Conservation (phyloP, 2,797 vertebrate species). For the Australoheros facetus region DNA sequence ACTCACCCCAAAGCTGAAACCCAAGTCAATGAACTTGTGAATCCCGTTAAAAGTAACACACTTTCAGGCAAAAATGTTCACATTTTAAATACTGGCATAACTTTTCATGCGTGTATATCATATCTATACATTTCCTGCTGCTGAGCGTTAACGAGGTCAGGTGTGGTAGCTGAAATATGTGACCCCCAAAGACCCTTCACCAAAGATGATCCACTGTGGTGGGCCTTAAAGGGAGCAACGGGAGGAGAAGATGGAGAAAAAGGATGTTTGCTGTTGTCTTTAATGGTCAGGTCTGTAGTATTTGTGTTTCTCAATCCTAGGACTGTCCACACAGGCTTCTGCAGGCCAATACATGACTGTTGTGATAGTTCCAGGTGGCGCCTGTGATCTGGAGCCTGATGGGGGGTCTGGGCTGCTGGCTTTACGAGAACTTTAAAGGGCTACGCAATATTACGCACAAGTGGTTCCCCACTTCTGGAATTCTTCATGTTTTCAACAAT, state of each 20-base stretch:
- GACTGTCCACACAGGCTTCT: background rate
- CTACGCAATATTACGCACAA: background rate
- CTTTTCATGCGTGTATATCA: too few species aligned
- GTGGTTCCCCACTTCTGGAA: constrained; percentile 29
- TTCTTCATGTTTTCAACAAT: constrained; percentile 35
- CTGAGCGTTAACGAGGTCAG: background rate
- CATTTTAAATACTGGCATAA: too few species aligned
- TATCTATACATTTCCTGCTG: too few species aligned
- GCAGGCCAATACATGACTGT: background rate
- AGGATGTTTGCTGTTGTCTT: background rate
- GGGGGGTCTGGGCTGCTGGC: constrained; percentile 14
- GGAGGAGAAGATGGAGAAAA: background rate
- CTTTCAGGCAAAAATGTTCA: too few species aligned
- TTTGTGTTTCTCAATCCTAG: background rate
- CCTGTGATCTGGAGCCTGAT: constrained; percentile 16
- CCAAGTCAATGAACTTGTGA: too few species aligned
- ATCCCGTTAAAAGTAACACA: too few species aligned
- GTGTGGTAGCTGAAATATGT: background rate
- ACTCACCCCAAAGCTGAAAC: background rate
- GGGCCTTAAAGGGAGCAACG: too few species aligned
- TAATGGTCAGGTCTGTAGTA: background rate
- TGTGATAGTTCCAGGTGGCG: background rate
- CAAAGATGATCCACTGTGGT: background rate
- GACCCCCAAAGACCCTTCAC: background rate
- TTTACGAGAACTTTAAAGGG: constrained; percentile 24